Base-by-base conservation (phyloP, 2,888 invertebrate species). In the Melanotus villosus region DNA sequence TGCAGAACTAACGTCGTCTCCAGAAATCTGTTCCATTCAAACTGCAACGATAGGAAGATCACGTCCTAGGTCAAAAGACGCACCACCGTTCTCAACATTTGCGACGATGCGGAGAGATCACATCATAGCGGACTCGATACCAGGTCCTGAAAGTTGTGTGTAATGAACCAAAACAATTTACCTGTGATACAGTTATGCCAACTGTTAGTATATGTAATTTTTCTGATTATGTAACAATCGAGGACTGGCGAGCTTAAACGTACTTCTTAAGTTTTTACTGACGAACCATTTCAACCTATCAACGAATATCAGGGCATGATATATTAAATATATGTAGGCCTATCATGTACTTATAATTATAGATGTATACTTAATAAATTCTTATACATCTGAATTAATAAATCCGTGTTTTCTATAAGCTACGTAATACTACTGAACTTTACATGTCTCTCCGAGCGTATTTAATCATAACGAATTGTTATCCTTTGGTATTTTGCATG, bases 101-200 rank as follows among this genome's bases (percentile, higher is more conserved):
- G 86, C 89, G 82, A 71, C 89, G 84, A 86, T 89, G 77, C 87
- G 90, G 83, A 89, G 91, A 85, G 92, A 93, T 84, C 92, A 92
- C 80, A 93, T 94, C 67, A 89, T 95, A 79, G 92, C 94, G 58
- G 94, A 94, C 83, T 91, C 93, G 76, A 89, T 95, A 83, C 95
- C 95, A 26, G 95, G 95, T 70, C 95, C 94, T 41, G 95, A 95
- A 84, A 95, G 94, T 87, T 95, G 95, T 86, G 95, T 95, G 82
- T 95, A 90, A 89, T 76, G 65, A 73, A 76, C 65, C 57, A 66
- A 65, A 54, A 68, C 52, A 60, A 54, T 54, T 59, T 50, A 64
- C 63, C 66, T 71, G 63, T 68, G 68, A 71, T 71, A 73, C 56
- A 70, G 62, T 59, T 65, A 59, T 65, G 65, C 62, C 57, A 54